phyloP scores from a whole-genome alignment of 2,113 vertebrate genomes.

The Spizaetus ornatus region DNA sequence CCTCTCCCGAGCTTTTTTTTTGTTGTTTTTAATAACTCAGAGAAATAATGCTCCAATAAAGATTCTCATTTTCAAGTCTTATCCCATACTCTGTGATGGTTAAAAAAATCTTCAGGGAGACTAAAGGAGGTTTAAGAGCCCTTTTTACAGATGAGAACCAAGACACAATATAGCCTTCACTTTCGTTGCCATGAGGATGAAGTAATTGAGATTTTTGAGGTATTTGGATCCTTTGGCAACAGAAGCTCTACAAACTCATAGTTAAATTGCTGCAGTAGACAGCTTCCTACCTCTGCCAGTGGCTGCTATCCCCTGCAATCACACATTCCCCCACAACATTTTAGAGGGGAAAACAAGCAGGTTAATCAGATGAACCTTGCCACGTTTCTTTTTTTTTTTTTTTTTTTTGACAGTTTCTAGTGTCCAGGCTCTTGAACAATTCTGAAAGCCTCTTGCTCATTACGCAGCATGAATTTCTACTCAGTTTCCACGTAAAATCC shows the following conservation, averaged over 20 bases:
- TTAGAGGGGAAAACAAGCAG: not conserved
- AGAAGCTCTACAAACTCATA: not conserved
- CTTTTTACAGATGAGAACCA: not conserved
- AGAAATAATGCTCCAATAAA: not conserved
- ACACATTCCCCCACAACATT: not conserved
- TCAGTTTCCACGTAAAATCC: not conserved
- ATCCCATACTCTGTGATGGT: not conserved
- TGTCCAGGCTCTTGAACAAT: not conserved
- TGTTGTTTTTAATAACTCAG: not conserved
- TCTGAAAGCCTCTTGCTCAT: not conserved
- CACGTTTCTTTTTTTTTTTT: not conserved
- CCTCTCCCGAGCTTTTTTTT: not conserved
- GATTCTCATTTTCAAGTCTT: not conserved
- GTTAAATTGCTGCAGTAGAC: not conserved
- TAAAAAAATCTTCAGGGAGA: not conserved
- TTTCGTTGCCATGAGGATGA: not conserved
- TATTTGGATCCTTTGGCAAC: not conserved
- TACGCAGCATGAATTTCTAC: not conserved
- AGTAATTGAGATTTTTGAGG: not conserved
- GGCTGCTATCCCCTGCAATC: not conserved
- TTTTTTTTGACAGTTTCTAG: not conserved
- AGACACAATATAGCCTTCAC: not conserved
- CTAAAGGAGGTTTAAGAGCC: not conserved
- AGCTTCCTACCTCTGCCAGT: not conserved
- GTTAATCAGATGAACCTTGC: not conserved